Evolutionary conservation across 2,113 vertebrate species (phyloP), one percentile per base, ranked within the genome.

Genomic region (Vicugna pacos): DNA sequence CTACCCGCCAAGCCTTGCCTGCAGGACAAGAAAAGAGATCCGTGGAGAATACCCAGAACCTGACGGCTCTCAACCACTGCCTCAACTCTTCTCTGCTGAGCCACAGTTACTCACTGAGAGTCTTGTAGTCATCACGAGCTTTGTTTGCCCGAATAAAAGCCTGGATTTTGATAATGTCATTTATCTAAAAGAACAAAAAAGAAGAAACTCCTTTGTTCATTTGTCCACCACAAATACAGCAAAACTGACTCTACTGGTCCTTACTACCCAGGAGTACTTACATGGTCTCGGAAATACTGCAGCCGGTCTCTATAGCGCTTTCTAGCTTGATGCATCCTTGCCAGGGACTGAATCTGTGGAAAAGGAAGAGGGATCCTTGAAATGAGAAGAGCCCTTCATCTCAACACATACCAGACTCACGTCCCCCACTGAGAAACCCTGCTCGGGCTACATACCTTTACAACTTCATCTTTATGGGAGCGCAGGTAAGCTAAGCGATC

Each of bases 71-170:
- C 89, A 72, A 90, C 82, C 15, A 64, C 26, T 24, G 54, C 76
- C 97, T 96, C 96, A 89, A 19, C 76, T 93, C 67, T 52, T 19
- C 79, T n/a, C 82, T 5, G 52, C 54, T 9, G 69, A 76, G 95
- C 86, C 54, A 72, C 38, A 69, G 88, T 73, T 96, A 99, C 99
- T 99, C 98, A 99, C 99, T 99, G 86, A 99, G 99, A 8, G 99
- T 99, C 98, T 99, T 99, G 98, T 99, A 99, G 98, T 99, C 99
- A 56, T 99, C 99, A 86, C 99, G 99, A 54, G 99, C 99, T 98
- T 99, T 99, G 98, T 99, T 99, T 89, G 99, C 99, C 98, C 99
- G 99, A 85, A 99, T 99, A 94, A 99, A 99, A 16, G 99, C 99
- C 98, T 99, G 99, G 97, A 99, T 99, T 98, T 99, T 99, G 97